Percentiles rank a stretch among this genome's conserved stretches.
Evolutionary conservation across 2,888 invertebrate species (phyloP).

Genomic region (Ganaspis brasiliensis): DNA sequence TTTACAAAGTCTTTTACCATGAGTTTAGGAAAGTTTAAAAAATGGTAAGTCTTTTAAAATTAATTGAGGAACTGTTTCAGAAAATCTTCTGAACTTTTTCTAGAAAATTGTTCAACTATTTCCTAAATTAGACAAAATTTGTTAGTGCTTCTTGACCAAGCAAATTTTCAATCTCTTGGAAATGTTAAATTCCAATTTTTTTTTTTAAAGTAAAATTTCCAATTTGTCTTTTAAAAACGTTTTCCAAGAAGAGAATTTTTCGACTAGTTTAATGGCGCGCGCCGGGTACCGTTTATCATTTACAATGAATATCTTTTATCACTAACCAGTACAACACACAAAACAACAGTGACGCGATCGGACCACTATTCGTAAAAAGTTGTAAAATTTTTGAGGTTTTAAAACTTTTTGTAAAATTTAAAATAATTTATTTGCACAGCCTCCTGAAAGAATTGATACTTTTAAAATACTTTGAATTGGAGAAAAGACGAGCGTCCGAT

Average conservation of each 20-base stretch:
- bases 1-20: too few species aligned
- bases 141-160: too few species aligned
- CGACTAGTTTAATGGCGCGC: conserved; percentile 43
- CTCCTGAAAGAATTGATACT: neutral
- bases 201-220: too few species aligned
- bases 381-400: neutral
- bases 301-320: conserved; percentile 64
- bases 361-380: conserved; percentile 44
- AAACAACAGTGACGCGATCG: conserved; percentile 64
- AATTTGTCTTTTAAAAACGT: neutral
- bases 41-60: too few species aligned
- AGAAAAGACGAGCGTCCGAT: conserved; percentile 52
- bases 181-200: too few species aligned
- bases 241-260: conserved; percentile 6
- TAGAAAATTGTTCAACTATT: neutral
- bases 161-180: too few species aligned
- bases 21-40: too few species aligned
- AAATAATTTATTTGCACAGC: conserved; percentile 19
- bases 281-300: conserved; percentile 62
- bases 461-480: conserved; percentile 4
- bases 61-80: too few species aligned
- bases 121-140: neutral
- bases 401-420: neutral
- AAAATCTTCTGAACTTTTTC: neutral
- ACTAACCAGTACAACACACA: conserved; percentile 75